phyloP scores from a whole-genome alignment of 2,797 vertebrate genomes.

The Enteromius radiatus region DNA sequence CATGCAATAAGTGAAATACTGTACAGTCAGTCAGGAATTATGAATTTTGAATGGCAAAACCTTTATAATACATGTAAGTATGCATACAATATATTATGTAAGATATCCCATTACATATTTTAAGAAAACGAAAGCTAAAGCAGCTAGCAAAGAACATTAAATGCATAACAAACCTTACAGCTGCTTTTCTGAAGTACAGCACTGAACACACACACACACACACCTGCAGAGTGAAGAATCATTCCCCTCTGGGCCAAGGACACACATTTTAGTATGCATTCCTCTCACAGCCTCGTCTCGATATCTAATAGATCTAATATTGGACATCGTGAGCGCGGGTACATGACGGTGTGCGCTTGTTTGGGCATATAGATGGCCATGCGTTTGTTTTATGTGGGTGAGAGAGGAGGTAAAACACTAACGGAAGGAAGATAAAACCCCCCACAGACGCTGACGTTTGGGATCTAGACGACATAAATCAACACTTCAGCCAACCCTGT shows the following conservation, averaged over 20 bases:
- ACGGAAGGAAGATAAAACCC: slow-evolving; percentile 55
- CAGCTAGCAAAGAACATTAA: background rate
- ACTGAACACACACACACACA: background rate
- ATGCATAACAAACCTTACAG: too few species aligned
- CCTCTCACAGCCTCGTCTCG: slow-evolving; percentile 16
- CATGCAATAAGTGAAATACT: background rate
- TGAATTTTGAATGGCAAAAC: too few species aligned
- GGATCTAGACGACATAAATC: slow-evolving; percentile 75
- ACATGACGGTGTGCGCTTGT: slow-evolving; percentile 26
- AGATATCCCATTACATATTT: background rate
- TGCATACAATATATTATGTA: too few species aligned
- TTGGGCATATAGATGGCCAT: slow-evolving; percentile 25
- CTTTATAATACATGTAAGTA: background rate
- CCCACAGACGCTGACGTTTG: slow-evolving; percentile 65
- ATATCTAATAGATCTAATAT: slow-evolving; percentile 46
- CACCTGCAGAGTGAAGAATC: background rate
- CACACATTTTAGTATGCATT: slow-evolving; percentile 38
- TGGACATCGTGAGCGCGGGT: background rate
- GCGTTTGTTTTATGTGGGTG: slow-evolving; percentile 51
- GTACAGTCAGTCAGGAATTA: background rate
- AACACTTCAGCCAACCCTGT: slow-evolving; percentile 74
- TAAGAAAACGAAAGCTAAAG: background rate
- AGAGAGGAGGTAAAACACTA: slow-evolving; percentile 52
- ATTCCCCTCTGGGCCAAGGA: slow-evolving; percentile 41
- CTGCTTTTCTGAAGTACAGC: slow-evolving; percentile 7